Base-by-base conservation (phyloP, 2,797 vertebrate genomes). In the Acropternis orthonyx region DNA sequence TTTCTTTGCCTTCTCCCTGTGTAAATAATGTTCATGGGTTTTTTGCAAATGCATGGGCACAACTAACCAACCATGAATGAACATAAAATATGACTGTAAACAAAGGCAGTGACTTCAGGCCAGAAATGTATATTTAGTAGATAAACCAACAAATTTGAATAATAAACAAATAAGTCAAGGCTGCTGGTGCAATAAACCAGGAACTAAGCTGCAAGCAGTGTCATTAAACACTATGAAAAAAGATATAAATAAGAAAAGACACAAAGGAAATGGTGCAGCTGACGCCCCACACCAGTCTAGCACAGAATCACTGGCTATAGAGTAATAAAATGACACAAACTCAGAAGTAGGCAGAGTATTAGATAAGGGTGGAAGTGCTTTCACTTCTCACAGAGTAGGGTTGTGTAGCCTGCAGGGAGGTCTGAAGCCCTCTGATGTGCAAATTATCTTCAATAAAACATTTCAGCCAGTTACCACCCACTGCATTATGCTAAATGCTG, bases 1-100 rank as follows among this genome's bases (percentile, higher is more conserved):
- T 94, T 98, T 98, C 96, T 98, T 98, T 63, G 86, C 91, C 97
- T 98, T 97, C 90, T 98, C 98, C 97, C 98, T 98, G 96, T 83
- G 89, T 43, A 94, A 89, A 88, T 59, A 93, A 95, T 97, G 80
- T 43, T 41, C 14, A 52, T 19, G 14, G 5, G 58, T 76, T 81
- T 71, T 95, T 52, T 87, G 51, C 67, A 89, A 93, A 92, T 65
- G 20, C n/a, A 51, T 10, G 23, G 67, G 54, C 39, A 77, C 88
- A 95, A 82, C 77, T 43, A 82, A 73, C 10, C 44, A 85, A 55
- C 14, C 21, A 66, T 11, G 19, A 78, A 66, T 2, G 41, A 90
- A 78, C 14, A n/a, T 2, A 34, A 3, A 92, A 88, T 22, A 27
- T 17, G 28, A 56, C 37, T 71, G 30, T 62, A 84, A 84, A 78